Evolutionary conservation across 2,888 invertebrate genomes (phyloP).

Genomic region (Dryomyza anilis): DNA sequence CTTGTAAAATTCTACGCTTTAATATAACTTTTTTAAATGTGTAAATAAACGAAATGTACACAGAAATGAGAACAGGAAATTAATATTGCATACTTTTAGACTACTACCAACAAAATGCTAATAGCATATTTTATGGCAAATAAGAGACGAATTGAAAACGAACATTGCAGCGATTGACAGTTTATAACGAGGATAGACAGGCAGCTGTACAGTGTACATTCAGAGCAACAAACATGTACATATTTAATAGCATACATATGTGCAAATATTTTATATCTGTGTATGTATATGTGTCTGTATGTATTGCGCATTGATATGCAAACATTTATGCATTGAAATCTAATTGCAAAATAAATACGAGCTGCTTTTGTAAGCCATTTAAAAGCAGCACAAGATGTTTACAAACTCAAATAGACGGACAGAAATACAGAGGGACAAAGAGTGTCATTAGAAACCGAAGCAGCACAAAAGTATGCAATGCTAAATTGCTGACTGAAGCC

Average conservation of each 20-base stretch:
- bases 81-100: too few relatives aligned
- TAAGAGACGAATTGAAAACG: neutral
- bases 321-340: neutral
- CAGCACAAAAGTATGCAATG: neutral
- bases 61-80: too few relatives aligned
- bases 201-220: neutral
- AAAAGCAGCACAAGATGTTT: neutral
- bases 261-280: too few relatives aligned
- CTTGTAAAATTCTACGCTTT: too few relatives aligned
- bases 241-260: neutral
- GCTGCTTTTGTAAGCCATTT: slow-evolving; percentile 1
- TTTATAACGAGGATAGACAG: neutral
- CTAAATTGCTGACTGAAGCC: too few relatives aligned
- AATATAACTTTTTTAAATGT: too few relatives aligned
- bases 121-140: too few relatives aligned
- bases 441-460: neutral
- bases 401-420: neutral
- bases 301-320: slow-evolving; percentile 1
- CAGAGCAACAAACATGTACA: neutral
- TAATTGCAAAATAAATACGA: slow-evolving; percentile 4
- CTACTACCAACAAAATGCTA: too few relatives aligned
- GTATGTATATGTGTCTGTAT: neutral
- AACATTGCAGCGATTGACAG: neutral
- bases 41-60: too few relatives aligned
- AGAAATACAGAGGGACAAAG: neutral